A percentile compares a stretch with the other conserved stretches of the same genome.
Conservation (phyloP, 2,113 vertebrate species). For the Arenaria interpres region DNA sequence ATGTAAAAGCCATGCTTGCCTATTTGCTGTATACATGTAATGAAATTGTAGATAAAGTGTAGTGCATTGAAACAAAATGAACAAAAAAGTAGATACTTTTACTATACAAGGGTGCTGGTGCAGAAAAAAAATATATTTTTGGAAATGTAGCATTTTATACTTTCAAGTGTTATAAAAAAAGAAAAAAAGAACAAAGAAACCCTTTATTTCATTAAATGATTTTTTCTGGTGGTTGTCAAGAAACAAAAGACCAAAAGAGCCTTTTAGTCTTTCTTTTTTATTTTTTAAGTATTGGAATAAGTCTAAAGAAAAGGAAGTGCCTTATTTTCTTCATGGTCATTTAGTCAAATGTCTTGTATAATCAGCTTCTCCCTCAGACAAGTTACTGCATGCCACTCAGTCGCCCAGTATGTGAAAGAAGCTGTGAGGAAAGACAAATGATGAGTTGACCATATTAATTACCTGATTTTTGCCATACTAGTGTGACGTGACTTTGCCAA, state of each 20-base stretch:
- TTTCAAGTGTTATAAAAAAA: conserved; percentile 92
- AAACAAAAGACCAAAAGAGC: conserved; percentile 91
- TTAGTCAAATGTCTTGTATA: conserved; percentile 83
- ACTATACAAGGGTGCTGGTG: conserved; percentile 90
- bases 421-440: conserved; percentile 72
- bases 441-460: conserved; percentile 77
- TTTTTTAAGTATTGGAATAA: conserved; percentile 87
- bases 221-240: conserved; percentile 88
- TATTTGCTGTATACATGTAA: conserved; percentile 93
- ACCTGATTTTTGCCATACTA: conserved; percentile 74
- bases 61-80: conserved; percentile 86
- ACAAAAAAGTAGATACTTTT: conserved; percentile 87
- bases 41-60: conserved; percentile 92
- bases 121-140: conserved; percentile 93
- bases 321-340: conserved; percentile 91
- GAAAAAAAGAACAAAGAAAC: conserved; percentile 90
- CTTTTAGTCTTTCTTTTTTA: conserved; percentile 86
- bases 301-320: conserved; percentile 92
- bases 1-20: conserved; percentile 97
- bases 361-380: conserved; percentile 80
- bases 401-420: conserved; percentile 77
- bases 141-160: conserved; percentile 94
- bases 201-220: conserved; percentile 93
- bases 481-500: conserved; percentile 75
- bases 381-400: conserved; percentile 77